Base-by-base conservation (phyloP, 1,140 invertebrate genomes). In the Drosophila pruinosa region DNA sequence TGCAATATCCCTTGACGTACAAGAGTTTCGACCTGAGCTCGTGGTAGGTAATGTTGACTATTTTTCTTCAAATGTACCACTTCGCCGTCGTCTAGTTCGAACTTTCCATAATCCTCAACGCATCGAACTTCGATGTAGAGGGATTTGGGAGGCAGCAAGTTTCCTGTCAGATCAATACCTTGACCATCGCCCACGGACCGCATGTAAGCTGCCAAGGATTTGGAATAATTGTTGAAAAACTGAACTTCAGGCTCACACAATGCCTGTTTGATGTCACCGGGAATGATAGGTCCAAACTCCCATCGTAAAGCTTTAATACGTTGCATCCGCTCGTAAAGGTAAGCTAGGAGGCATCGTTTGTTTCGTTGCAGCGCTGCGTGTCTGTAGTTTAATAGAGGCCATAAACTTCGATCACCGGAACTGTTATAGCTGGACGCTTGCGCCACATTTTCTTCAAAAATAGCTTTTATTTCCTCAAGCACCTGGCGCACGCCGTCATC, bases 21-120 rank as follows among this genome's bases (percentile, higher is more conserved):
- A 0, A 99, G 93, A 45, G 96, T 94, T 92, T 99, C 97, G 91
- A 97, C 98, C 86, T 98, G 96, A 2, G 94, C 94, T 71, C 97
- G 93, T 6, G 97, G 96, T 26, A 99, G 91, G 88, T 97, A 96
- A 92, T 99, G 97, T 92, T 97, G 95, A 77, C 96, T 98, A 90
- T 99, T 97, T 91, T 98, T 98, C 91, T 97, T 97, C 0, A 99
- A 92, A 53, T 96, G 93, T 17, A 99, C 94, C 0, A 96, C 93
- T 89, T 97, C 95, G 31, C 98, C 98, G 93, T 98, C 96, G 85
- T 97, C 97, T 10, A 98, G 93, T 92, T 99, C 98, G 88, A 98
- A 95, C 92, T 97, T 97, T 0, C 98, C 98, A 93, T 98, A 98
- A 92, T 99, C 97, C 39, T 94, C 92, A 19, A 98, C 85, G 91